phyloP scores from a whole-genome alignment of 2,797 vertebrate species.

The Galago senegalensis region DNA sequence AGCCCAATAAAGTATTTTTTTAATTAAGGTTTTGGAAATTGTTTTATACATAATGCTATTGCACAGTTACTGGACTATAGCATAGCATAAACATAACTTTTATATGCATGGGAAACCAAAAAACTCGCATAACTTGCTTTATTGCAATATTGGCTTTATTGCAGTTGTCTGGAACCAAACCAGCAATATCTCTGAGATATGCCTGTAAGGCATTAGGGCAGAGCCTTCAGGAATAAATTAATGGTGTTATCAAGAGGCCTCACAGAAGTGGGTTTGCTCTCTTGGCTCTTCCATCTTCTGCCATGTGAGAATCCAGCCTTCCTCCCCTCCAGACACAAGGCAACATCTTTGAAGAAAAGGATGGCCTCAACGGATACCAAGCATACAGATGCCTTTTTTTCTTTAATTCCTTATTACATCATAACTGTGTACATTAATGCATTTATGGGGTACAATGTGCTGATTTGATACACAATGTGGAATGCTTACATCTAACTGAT shows the following conservation, averaged over 20 bases:
- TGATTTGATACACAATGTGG: too few species aligned
- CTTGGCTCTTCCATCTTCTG: background rate
- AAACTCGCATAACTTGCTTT: background rate
- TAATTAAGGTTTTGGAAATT: background rate
- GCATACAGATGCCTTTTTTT: background rate
- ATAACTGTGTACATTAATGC: too few species aligned
- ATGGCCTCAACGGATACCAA: background rate
- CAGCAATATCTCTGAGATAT: background rate
- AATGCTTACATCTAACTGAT: too few species aligned
- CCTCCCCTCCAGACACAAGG: background rate
- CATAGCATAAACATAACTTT: background rate
- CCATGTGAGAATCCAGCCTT: background rate
- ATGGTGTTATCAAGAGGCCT: background rate
- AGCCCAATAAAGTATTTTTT: background rate
- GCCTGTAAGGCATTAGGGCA: background rate
- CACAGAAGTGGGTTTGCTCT: background rate
- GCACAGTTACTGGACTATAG: background rate
- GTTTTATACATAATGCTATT: background rate
- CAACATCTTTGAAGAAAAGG: background rate
- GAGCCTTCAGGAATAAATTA: background rate
- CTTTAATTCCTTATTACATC: too few species aligned
- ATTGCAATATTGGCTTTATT: background rate
- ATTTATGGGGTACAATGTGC: too few species aligned
- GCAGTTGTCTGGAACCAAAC: background rate
- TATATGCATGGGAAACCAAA: background rate